Evolutionary conservation across 2,797 vertebrate species (phyloP).

Genomic region (Eleutherodactylus coqui): DNA sequence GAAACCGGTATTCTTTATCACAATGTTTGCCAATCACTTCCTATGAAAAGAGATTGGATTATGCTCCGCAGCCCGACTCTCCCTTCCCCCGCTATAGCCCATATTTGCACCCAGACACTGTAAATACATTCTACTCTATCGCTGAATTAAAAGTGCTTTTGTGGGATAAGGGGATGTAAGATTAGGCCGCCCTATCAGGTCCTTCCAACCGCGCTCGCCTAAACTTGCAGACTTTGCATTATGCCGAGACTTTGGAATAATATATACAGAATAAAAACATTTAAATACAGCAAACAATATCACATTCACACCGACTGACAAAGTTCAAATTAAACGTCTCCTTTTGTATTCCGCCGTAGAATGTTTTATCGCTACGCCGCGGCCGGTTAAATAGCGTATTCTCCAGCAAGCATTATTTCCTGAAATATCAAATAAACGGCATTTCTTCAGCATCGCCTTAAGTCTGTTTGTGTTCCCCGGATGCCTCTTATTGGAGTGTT

Average conservation of each 20-base stretch:
- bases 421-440: conserved; percentile 48
- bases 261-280: not conserved
- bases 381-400: conserved; percentile 39
- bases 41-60: conserved; percentile 55
- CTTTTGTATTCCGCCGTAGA: not conserved
- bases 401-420: conserved; percentile 38
- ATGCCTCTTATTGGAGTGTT: conserved; percentile 47
- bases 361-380: conserved; percentile 43
- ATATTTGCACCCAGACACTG: conserved; percentile 24
- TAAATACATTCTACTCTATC: conserved; percentile 57
- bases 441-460: conserved; percentile 28
- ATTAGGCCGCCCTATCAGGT: conserved; percentile 50
- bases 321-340: conserved; percentile 52
- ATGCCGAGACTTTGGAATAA: conserved; percentile 32
- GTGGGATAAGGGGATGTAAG: conserved; percentile 50
- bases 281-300: conserved; percentile 44
- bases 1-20: conserved; percentile 38
- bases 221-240: conserved; percentile 43
- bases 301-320: conserved; percentile 29
- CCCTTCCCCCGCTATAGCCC: not conserved
- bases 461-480: conserved; percentile 50
- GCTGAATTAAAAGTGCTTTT: conserved; percentile 55
- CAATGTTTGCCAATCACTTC: conserved; percentile 31
- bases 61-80: not conserved
- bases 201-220: not conserved